phyloP scores from a whole-genome alignment of 1,140 invertebrate genomes.

The Drosophila erecta region DNA sequence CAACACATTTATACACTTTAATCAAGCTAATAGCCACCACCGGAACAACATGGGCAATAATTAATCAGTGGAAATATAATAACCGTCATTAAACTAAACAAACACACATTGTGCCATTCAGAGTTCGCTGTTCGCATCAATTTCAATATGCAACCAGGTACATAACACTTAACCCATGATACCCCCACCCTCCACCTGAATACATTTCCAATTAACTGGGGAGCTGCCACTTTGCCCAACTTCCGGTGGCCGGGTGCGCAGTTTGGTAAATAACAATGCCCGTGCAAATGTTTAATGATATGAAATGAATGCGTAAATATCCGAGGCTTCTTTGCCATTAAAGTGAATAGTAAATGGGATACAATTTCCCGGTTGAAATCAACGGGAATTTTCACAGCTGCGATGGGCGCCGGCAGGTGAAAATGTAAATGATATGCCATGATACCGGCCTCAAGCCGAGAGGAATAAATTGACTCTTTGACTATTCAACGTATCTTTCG shows the following conservation, averaged over 20 bases:
- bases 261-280: constrained; percentile 64
- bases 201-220: constrained; percentile 65
- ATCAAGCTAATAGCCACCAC: constrained; percentile 63
- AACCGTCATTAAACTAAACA: constrained; percentile 78
- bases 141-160: constrained; percentile 56
- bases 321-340: constrained; percentile 34
- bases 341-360: constrained; percentile 38
- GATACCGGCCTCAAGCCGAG: constrained; percentile 41
- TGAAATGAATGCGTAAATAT: constrained; percentile 78
- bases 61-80: constrained; percentile 74
- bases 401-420: constrained; percentile 36
- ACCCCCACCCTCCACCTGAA: constrained; percentile 4
- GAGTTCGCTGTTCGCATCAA: constrained; percentile 61
- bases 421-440: constrained; percentile 56
- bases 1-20: constrained; percentile 42
- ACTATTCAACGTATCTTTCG: neutral
- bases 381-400: constrained; percentile 50
- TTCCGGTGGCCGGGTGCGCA: constrained; percentile 19
- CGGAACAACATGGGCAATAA: constrained; percentile 45
- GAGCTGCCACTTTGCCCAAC: neutral
- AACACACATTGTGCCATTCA: constrained; percentile 61
- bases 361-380: constrained; percentile 12
- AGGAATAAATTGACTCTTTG: constrained; percentile 54
- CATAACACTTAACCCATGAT: constrained; percentile 37
- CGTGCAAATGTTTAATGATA: constrained; percentile 71